Evolutionary conservation across 2,797 vertebrate species (phyloP).

Genomic region (Sebastes iracundus): DNA sequence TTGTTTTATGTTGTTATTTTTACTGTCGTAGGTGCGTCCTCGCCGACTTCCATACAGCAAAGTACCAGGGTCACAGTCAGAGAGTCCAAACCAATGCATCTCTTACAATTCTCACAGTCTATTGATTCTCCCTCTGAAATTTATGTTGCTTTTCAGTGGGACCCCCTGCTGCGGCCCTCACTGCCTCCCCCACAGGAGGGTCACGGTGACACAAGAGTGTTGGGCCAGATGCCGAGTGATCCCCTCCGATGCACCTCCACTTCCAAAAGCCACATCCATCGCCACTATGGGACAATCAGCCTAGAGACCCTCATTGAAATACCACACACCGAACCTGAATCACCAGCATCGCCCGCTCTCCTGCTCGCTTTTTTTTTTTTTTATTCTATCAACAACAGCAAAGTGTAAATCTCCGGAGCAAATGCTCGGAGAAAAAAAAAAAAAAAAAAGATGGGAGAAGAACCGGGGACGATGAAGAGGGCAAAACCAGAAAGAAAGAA

Average conservation of each 20-base stretch:
- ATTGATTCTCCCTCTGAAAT: slow-evolving; percentile 87
- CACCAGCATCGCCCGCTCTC: slow-evolving; percentile 52
- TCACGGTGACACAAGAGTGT: slow-evolving; percentile 85
- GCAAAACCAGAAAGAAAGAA: slow-evolving; percentile 41
- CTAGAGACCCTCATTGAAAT: slow-evolving; percentile 61
- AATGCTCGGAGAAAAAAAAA: slow-evolving; percentile 54
- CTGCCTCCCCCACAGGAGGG: slow-evolving; percentile 80
- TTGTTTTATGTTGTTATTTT: slow-evolving; percentile 54
- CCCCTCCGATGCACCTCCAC: slow-evolving; percentile 82
- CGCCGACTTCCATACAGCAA: slow-evolving; percentile 47
- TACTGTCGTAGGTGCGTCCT: slow-evolving; percentile 17
- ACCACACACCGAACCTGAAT: slow-evolving; percentile 72
- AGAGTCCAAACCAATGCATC: slow-evolving; percentile 77
- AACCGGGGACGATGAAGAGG: slow-evolving; percentile 57
- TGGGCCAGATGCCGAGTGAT: slow-evolving; percentile 85
- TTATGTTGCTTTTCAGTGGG: slow-evolving; percentile 83
- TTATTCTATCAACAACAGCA: slow-evolving; percentile 60
- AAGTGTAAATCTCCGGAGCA: slow-evolving; percentile 76
- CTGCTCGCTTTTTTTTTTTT: slow-evolving; percentile 28
- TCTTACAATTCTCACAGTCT: slow-evolving; percentile 80
- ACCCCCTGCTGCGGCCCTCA: slow-evolving; percentile 81
- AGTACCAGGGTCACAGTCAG: slow-evolving; percentile 66
- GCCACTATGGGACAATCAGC: slow-evolving; percentile 68
- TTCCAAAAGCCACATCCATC: slow-evolving; percentile 76
- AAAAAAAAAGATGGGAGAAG: slow-evolving; percentile 50